Evolutionary conservation across 2,797 vertebrate genomes (phyloP).

Genomic region (Cynopterus sphinx): DNA sequence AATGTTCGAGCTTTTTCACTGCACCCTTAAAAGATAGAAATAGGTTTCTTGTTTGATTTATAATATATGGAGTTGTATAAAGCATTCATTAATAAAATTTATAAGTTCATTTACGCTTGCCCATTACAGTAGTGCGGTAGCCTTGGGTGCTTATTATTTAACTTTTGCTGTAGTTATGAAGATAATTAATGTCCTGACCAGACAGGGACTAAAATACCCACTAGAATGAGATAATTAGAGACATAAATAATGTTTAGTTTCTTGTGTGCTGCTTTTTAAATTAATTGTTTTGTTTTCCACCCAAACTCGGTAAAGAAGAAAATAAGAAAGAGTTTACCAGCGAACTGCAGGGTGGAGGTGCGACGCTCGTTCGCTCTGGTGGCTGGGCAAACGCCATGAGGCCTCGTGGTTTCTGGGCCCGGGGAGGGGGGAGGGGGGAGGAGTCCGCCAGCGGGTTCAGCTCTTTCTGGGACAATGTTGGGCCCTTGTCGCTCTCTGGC

Average conservation of each 20-base stretch:
- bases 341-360: neutral
- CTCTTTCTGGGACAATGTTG: no score
- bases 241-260: conserved; percentile 84
- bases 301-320: conserved; percentile 70
- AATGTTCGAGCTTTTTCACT: conserved; percentile 86
- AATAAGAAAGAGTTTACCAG: conserved; percentile 70
- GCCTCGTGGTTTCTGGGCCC: neutral
- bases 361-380: neutral
- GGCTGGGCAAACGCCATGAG: neutral
- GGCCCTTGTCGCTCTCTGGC: conserved; percentile 53
- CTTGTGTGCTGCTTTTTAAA: conserved; percentile 80
- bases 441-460: neutral
- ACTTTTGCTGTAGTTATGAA: conserved; percentile 95
- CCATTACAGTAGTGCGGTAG: conserved; percentile 85
- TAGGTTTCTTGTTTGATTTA: conserved; percentile 90
- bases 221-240: conserved; percentile 86
- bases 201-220: conserved; percentile 86
- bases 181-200: conserved; percentile 88
- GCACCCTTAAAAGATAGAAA: conserved; percentile 89
- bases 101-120: conserved; percentile 93
- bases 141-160: conserved; percentile 93
- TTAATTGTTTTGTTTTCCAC: conserved; percentile 83
- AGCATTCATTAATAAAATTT: conserved; percentile 94
- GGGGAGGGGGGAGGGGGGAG: no score
- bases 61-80: conserved; percentile 93